phyloP scores from a whole-genome alignment of 2,797 vertebrate genomes.

The Darevskia nairensis region DNA sequence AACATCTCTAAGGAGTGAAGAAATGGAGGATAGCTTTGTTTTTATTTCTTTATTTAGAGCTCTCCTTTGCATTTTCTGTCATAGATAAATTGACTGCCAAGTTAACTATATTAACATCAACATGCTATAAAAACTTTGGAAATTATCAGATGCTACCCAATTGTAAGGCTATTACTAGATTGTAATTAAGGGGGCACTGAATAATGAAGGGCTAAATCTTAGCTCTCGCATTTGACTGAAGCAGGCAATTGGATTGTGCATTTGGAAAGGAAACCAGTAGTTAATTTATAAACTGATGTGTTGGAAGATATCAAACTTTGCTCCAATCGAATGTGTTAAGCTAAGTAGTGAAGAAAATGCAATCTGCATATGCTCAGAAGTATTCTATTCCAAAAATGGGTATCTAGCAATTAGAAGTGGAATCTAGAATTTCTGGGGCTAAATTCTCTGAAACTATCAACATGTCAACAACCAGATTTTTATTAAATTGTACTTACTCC shows the following conservation, averaged over 20 bases:
- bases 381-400: neutral
- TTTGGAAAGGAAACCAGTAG: neutral
- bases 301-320: neutral
- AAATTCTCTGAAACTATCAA: neutral
- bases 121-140: neutral
- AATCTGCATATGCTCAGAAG: neutral
- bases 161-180: neutral
- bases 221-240: neutral
- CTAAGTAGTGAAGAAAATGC: neutral
- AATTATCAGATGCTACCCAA: constrained; percentile 6
- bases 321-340: neutral
- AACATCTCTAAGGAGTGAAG: constrained; percentile 56
- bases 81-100: constrained; percentile 9
- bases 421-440: neutral
- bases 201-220: neutral
- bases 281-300: neutral
- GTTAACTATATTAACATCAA: neutral
- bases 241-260: no score
- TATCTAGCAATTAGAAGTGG: neutral
- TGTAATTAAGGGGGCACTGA: neutral
- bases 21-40: constrained; percentile 17
- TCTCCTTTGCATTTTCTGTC: constrained; percentile 3
- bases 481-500: neutral
- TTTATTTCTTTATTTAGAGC: constrained; percentile 45
- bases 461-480: neutral